Evolutionary conservation across 2,113 vertebrate species (phyloP), one percentile per base, ranked within the genome.

Genomic region (Condylura cristata): DNA sequence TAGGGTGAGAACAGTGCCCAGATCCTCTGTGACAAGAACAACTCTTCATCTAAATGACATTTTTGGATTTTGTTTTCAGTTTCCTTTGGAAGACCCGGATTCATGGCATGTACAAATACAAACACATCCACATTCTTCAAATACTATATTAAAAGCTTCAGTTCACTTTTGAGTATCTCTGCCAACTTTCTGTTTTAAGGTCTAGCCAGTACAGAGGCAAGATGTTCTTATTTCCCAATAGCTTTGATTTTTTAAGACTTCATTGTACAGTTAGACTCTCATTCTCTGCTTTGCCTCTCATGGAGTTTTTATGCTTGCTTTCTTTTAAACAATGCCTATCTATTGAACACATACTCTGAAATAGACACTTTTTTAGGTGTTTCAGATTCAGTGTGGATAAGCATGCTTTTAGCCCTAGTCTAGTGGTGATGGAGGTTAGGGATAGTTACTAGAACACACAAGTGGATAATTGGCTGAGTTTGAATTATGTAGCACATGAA

Each of bases 181-280:
- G 44, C 16, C 41, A 30, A 48, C 5, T 91, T 76, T 89, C 46
- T 78, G 53, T 93, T 66, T 87, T 60, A 81, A 63, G 24, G 6
- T 84, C 14, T 76, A 53, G 46, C 17, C 51, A 53, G 72, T 89
- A 12, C 17, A 18, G 0, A 13, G 58, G 10, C 26, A 61, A 81
- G 72, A 32, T 37, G 30, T 26, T 70, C 37, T 32, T 81, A 3
- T 86, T 63, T 95, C 4, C 17, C 22, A 61, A 72, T 0, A 60
- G 22, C 22, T 75, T 93, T 93, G 70, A 56, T 65, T 30, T 86
- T 89, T 44, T 22, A 44, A 75, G 83, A 85, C 12, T 80, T 86
- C 22, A 71, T 24, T 75, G 26, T 46, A 82, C 53, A 88, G 53
- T 78, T 51, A 74, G 10, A 90, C 28, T 46, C 46, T 63, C 17